Evolutionary conservation across 2,113 vertebrate genomes (phyloP).

Genomic region (human (Homo sapiens)): DNA sequence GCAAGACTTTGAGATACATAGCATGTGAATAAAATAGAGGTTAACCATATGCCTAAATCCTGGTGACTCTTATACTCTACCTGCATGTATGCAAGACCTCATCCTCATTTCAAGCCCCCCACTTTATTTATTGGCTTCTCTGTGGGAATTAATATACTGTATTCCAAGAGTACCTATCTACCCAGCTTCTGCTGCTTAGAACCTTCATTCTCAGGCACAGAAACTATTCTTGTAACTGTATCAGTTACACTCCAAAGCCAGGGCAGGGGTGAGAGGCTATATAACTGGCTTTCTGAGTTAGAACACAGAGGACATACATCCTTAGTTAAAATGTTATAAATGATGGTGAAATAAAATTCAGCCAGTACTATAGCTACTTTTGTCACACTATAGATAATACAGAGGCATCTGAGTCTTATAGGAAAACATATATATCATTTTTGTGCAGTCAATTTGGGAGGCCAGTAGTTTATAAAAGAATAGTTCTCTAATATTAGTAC

Average conservation of each 20-base stretch:
- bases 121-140: not conserved
- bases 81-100: not conserved
- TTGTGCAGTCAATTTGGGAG: not conserved
- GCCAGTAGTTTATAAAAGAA: not conserved
- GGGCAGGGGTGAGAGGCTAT: not conserved
- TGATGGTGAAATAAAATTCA: not conserved
- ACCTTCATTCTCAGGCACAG: not conserved
- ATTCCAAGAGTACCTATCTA: not conserved
- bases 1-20: not conserved
- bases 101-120: not conserved
- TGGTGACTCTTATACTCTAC: not conserved
- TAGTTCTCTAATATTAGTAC: not conserved
- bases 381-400: not conserved
- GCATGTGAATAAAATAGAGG: slow-evolving; percentile 19
- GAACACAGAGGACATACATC: not conserved
- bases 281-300: not conserved
- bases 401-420: not conserved
- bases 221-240: not conserved
- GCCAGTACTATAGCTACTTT: not conserved
- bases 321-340: not conserved
- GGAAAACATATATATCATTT: not conserved
- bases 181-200: not conserved
- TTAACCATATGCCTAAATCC: not conserved
- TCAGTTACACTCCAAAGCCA: not conserved
- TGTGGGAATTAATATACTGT: not conserved